These are phyloP conservation scores for Saguinus imperator DNA, from an alignment of 2,113 vertebrate species.

Conservation along the genomic window DNA sequence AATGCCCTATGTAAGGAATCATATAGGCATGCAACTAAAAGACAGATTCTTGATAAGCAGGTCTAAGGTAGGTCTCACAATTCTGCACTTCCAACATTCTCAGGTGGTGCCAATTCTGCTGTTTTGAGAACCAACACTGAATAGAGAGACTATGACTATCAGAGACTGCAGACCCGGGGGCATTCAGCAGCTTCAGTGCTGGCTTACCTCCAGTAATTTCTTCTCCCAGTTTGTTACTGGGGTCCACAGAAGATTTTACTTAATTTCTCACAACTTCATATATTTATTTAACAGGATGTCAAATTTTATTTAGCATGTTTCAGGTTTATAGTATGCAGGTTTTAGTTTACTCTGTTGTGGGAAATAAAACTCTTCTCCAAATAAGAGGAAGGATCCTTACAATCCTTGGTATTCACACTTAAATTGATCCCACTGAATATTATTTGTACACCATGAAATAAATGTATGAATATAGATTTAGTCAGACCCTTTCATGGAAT, in stretches of 20 bases:
- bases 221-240: neutral
- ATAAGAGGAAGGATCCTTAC: neutral
- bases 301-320: neutral
- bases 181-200: neutral
- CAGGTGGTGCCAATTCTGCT: neutral
- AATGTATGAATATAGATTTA: neutral
- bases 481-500: neutral
- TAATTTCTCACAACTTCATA: neutral
- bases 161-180: neutral
- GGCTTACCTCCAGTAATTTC: neutral
- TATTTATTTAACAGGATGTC: neutral
- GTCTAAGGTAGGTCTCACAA: neutral
- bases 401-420: neutral
- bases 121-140: neutral
- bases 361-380: conserved; percentile 7
- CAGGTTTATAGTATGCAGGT: neutral
- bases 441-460: neutral
- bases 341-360: neutral
- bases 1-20: neutral
- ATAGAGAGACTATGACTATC: neutral
- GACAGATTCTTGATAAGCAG: neutral
- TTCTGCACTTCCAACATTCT: neutral
- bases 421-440: neutral
- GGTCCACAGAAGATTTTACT: neutral
- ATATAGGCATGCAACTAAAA: neutral